A percentile compares a stretch with the other conserved stretches of the same genome.
Evolutionary conservation across 2,888 invertebrate genomes (phyloP).

Genomic region (Drosophila limbata): DNA sequence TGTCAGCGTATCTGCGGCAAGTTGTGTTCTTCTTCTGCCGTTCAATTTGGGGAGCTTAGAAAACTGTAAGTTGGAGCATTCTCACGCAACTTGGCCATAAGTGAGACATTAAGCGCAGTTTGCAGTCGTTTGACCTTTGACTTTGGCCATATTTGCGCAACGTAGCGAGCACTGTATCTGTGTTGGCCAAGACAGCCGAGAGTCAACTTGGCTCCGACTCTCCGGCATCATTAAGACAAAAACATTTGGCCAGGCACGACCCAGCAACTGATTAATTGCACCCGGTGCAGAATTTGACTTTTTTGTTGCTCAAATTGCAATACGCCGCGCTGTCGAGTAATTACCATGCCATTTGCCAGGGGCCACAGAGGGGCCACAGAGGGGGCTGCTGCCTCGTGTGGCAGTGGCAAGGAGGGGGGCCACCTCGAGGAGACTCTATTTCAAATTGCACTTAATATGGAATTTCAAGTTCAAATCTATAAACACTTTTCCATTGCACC

Average conservation of each 20-base stretch:
- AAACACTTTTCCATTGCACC: slow-evolving; percentile 27
- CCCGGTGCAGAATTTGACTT: slow-evolving; percentile 76
- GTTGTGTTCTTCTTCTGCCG: background rate
- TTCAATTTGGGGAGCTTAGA: slow-evolving; percentile 3
- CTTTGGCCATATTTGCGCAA: slow-evolving; percentile 76
- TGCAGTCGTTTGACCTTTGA: slow-evolving; percentile 72
- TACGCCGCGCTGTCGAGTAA: slow-evolving; percentile 56
- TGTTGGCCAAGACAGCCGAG: slow-evolving; percentile 15
- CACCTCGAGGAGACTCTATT: slow-evolving; percentile 56
- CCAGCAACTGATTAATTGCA: slow-evolving; percentile 77
- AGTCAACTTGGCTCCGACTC: slow-evolving; percentile 50
- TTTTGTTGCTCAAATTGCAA: slow-evolving; percentile 78
- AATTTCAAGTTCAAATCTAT: slow-evolving; percentile 73
- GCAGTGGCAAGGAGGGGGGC: slow-evolving; percentile 1
- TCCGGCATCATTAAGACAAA: slow-evolving; percentile 77
- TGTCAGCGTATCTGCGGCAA: slow-evolving; percentile 12
- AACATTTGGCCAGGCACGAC: slow-evolving; percentile 79
- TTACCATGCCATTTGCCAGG: slow-evolving; percentile 72
- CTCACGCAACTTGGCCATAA: slow-evolving; percentile 70
- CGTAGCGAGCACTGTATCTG: slow-evolving; percentile 20
- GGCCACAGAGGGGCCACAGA: slow-evolving; percentile 2
- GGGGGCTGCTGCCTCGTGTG: background rate
- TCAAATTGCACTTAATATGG: slow-evolving; percentile 79
- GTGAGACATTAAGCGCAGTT: slow-evolving; percentile 78
- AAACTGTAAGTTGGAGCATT: slow-evolving; percentile 32